These are phyloP conservation scores for Nettapus auritus DNA, from an alignment of 2,113 vertebrate genomes.

Conservation along the genomic window DNA sequence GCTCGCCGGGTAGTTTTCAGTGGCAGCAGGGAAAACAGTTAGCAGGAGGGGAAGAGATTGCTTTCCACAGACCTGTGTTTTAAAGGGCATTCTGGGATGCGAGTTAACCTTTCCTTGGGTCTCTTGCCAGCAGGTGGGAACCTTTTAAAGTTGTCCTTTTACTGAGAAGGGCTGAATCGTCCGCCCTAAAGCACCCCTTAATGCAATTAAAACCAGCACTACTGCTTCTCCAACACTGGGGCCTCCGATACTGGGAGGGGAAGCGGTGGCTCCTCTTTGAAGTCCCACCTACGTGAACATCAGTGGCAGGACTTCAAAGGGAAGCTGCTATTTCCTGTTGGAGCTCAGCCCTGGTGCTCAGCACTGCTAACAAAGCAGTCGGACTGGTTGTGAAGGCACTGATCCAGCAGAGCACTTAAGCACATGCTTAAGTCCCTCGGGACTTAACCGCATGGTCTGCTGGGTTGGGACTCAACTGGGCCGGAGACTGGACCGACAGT, in stretches of 20 bases:
- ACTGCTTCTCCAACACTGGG: conserved; percentile 62
- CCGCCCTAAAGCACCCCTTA: conserved; percentile 56
- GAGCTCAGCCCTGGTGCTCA: conserved; percentile 65
- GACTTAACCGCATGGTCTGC: conserved; percentile 13
- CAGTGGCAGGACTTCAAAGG: conserved; percentile 74
- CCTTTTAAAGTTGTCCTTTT: conserved; percentile 45
- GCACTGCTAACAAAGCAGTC: conserved; percentile 68
- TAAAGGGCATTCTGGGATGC: background rate
- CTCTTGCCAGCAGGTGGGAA: conserved; percentile 41
- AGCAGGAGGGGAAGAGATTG: background rate
- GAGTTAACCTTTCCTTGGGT: conserved; percentile 27
- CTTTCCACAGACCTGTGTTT: background rate
- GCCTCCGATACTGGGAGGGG: conserved; percentile 64
- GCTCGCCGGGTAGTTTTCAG: background rate
- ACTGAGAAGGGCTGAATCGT: conserved; percentile 55
- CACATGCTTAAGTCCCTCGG: conserved; percentile 54
- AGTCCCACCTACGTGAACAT: conserved; percentile 74
- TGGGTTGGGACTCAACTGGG: background rate
- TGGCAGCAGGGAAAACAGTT: background rate
- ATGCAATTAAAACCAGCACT: conserved; percentile 71
- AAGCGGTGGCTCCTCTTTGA: conserved; percentile 68
- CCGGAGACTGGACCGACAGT: background rate
- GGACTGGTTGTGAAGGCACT: conserved; percentile 56
- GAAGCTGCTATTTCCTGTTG: conserved; percentile 68
- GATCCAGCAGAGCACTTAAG: conserved; percentile 67